Evolutionary conservation across 2,797 vertebrate species (phyloP), one percentile per base, ranked within the genome.

Genomic region (Acrossocheilus wenchowensis): DNA sequence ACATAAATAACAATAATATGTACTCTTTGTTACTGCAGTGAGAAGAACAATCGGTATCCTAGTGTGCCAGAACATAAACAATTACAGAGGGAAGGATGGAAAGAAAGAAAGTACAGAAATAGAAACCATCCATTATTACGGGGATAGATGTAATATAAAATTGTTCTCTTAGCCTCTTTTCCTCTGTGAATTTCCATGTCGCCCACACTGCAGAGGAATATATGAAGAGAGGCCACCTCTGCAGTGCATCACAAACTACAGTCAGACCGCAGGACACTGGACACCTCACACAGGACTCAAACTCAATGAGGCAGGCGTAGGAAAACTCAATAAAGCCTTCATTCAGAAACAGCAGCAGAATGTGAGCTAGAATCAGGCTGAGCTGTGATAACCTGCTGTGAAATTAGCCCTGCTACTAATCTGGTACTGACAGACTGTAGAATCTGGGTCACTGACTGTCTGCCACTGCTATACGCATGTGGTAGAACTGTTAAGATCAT

Each of bases 381-480:
- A 84, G 57, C 54, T 73, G 45, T 5, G 68, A 62, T 34, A 43
- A 36, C 57, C 15, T 82, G 54, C 72, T 39, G 62, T 57, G 26
- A 69, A 85, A 88, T 69, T 60, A 57, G 10, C 78, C 54, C 69
- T 74, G 77, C 69, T 43, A 43, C 62, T 69, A 82, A 26, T 57
- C 81, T 82, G 66, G 64, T 43, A 23, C 60, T 41, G 82, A 68
- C 30, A 66, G 82, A 50, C 73, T 43, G 12, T 54, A 62, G 82
- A 83, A 83, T 62, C 52, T 74, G 26, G 64, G 83, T 72, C 75
- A 79, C 23, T 72, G 75, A 71, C 15, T 54, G 62, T 71, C 75
- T 79, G 48, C 10, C 75, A 85, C 48, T 57, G 75, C 75, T 69
- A 71, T 34, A 54, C 0, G 3, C n/a, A 36, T 6, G 14, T 21